These are phyloP conservation scores for Murina feae DNA, from an alignment of 2,113 vertebrate genomes.

Conservation along the genomic window DNA sequence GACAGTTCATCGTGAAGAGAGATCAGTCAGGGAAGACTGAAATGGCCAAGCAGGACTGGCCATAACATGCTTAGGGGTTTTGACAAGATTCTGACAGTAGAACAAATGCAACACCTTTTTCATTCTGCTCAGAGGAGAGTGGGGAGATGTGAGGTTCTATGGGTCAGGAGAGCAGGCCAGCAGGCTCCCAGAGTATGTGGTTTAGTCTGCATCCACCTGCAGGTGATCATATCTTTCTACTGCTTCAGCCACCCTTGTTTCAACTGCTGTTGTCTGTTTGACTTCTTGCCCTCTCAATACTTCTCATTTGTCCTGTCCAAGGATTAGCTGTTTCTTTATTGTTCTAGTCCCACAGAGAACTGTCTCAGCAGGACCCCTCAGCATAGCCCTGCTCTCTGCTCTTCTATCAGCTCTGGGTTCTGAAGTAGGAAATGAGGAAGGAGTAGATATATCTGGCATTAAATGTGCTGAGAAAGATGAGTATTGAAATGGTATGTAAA, in stretches of 20 bases:
- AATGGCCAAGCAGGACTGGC: no score
- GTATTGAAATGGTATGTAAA: neutral
- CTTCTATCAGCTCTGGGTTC: neutral
- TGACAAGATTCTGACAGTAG: neutral
- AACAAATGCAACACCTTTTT: neutral
- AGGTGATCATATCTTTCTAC: neutral
- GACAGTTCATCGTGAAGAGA: neutral
- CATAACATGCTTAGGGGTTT: neutral
- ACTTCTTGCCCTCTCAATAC: neutral
- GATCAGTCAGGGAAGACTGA: neutral
- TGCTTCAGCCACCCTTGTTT: neutral
- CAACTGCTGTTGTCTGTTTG: neutral
- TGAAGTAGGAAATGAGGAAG: neutral
- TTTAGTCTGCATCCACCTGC: neutral
- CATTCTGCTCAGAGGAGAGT: neutral
- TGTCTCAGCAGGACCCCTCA: rapidly evolving
- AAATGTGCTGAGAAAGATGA: neutral
- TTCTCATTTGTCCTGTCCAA: neutral
- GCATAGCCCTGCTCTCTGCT: neutral
- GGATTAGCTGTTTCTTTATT: neutral
- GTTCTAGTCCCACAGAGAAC: neutral
- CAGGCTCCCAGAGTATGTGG: neutral
- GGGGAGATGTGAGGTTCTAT: neutral
- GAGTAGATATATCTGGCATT: neutral
- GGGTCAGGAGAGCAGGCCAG: neutral